These are phyloP conservation scores for Desmophyllum pertusum DNA, from an alignment of 92 coral and sea anemone species.

Conservation along the genomic window DNA sequence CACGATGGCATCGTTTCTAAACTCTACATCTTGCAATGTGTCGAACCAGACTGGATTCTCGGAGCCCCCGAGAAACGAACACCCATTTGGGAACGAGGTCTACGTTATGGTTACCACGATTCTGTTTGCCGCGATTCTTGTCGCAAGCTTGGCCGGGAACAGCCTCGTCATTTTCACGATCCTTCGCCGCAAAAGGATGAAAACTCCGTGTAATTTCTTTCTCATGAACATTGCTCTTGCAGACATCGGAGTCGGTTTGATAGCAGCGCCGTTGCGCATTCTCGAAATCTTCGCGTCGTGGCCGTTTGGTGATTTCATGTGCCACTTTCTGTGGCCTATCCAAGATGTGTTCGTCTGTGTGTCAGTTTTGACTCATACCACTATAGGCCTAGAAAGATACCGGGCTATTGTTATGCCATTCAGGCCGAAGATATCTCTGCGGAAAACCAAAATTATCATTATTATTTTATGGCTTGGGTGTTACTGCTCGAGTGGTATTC, in stretches of 20 bases:
- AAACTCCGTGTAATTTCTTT: slow-evolving; percentile 57
- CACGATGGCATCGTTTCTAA: neutral
- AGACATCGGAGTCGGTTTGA: slow-evolving; percentile 52
- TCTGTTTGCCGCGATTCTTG: slow-evolving; percentile 36
- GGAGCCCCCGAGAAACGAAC: neutral
- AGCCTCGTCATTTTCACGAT: slow-evolving; percentile 39
- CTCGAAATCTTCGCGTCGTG: slow-evolving; percentile 44
- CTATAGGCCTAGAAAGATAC: slow-evolving; percentile 75
- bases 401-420: slow-evolving; percentile 79
- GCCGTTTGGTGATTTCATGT: slow-evolving; percentile 62
- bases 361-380: slow-evolving; percentile 74
- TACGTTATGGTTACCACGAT: slow-evolving; percentile 17
- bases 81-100: neutral
- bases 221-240: slow-evolving; percentile 67
- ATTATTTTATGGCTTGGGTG: slow-evolving; percentile 66
- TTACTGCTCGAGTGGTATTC: slow-evolving; percentile 72
- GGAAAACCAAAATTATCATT: slow-evolving; percentile 63
- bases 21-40: neutral
- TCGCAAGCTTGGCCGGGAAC: slow-evolving; percentile 50
- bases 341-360: slow-evolving; percentile 82
- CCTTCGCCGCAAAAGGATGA: slow-evolving; percentile 54
- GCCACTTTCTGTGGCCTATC: slow-evolving; percentile 62
- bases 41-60: slow-evolving; percentile 5
- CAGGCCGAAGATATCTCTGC: slow-evolving; percentile 59
- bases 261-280: slow-evolving; percentile 58